Evolutionary conservation across 2,888 invertebrate genomes (phyloP), one percentile per base, ranked within the genome.

Genomic region (Pheosia gnoma): DNA sequence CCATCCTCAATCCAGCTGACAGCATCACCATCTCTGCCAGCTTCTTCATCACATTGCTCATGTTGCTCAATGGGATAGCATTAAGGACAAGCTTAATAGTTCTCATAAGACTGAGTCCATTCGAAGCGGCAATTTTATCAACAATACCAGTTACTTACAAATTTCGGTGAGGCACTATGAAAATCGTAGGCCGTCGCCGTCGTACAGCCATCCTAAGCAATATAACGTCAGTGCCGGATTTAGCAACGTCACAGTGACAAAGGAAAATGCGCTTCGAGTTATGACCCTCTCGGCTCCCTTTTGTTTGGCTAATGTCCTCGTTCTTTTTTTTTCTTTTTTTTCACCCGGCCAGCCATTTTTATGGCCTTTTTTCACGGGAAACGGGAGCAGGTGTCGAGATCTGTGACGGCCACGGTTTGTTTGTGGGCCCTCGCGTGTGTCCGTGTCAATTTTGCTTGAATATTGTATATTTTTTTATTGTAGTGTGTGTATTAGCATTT

Each of bases 261-360:
- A 88, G 87, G 87, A 85, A 86, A 86, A 86, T 86, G 85, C 83
- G 84, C 85, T 82, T 79, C 82, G 85, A 87, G 87, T 87, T 89
- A 88, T 88, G 88, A 88, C 91, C 88, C 87, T 84, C 87, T 84
- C 81, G 88, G 85, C 82, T 83, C 83, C 81, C 88, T 88, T 90
- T 91, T 91, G 91, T 90, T 88, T 87, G 87, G 83, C 82, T 87
- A 86, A 87, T 88, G 86, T 79, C 80, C 72, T 77, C 81, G 76
- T 82, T 86, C 85, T 86, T 87, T 87, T 77, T 74, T 72, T 74
- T 77, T n/a, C n/a, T 73, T 73, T 65, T 71, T 65, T 71, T 66
- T 71, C 65, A 63, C 66, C 57, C 66, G 80, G 78, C 76, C 75
- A 74, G 63, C 79, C 75, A 78, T 80, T 85, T 84, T 83, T 78